These are phyloP conservation scores for Hoplodrina blanda DNA, from an alignment of 2,888 invertebrate genomes.

Conservation along the genomic window DNA sequence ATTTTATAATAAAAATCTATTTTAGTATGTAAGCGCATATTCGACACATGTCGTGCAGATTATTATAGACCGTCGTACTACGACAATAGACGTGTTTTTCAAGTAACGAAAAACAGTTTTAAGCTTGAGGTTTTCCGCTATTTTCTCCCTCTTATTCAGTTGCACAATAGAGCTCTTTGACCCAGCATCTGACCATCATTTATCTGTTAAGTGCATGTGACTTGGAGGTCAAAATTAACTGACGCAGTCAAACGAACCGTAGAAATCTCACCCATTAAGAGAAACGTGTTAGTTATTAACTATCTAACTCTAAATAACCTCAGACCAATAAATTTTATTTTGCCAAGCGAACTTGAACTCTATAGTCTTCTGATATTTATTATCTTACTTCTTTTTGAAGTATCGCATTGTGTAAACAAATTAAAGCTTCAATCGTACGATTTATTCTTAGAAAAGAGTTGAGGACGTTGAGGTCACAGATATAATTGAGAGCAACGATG, in stretches of 20 bases:
- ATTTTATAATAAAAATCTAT: conserved; percentile 14
- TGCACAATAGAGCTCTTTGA: conserved; percentile 33
- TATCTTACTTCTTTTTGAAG: background rate
- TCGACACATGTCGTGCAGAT: conserved; percentile 1
- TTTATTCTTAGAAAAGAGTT: conserved; percentile 31
- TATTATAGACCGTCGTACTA: conserved; percentile 26
- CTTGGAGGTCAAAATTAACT: conserved; percentile 29
- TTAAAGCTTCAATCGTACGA: conserved; percentile 12
- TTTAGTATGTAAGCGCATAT: conserved; percentile 18
- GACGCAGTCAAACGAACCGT: conserved; percentile 30
- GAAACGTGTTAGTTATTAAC: conserved; percentile 37
- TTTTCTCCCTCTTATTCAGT: background rate
- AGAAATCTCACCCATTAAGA: conserved; percentile 18
- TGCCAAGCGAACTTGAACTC: conserved; percentile 30
- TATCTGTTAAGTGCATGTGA: conserved; percentile 10
- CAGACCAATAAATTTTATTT: no score
- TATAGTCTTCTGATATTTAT: background rate
- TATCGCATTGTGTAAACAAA: conserved; percentile 21
- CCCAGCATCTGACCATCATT: conserved; percentile 6
- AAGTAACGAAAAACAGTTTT: conserved; percentile 15
- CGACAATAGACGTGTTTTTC: conserved; percentile 11
- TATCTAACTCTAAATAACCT: conserved; percentile 20
- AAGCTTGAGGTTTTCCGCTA: conserved; percentile 3
- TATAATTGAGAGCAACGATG: conserved; percentile 48
- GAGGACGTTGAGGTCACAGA: conserved; percentile 37